Evolutionary conservation across 2,888 invertebrate species (phyloP).

Genomic region (Noctua pronuba): DNA sequence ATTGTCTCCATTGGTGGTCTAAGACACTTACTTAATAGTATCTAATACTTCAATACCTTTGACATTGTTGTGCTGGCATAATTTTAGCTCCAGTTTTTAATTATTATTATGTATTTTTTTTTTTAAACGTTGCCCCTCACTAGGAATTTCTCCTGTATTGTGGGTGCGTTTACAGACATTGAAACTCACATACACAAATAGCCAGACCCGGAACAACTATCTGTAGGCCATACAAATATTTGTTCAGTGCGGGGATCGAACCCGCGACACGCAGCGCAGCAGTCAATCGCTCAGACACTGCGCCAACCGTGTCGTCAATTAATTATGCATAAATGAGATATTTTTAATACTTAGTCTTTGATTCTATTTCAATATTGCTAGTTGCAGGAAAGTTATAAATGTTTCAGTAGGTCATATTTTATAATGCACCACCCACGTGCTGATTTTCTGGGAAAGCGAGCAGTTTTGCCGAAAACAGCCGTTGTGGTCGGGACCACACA

Average conservation of each 20-base stretch:
- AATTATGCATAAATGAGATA: neutral
- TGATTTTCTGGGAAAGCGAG: conserved; percentile 60
- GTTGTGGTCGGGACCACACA: conserved; percentile 72
- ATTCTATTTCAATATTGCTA: neutral
- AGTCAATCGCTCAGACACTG: no score
- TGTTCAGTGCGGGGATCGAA: no score
- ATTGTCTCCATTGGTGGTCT: conserved; percentile 52
- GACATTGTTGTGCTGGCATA: neutral
- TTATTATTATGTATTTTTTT: neutral
- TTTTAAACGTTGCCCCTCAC: no score
- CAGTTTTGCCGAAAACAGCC: conserved; percentile 55
- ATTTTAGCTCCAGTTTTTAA: neutral
- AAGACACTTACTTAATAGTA: neutral
- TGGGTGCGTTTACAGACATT: no score
- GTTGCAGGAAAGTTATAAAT: conserved; percentile 36
- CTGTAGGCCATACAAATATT: no score
- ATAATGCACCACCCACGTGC: conserved; percentile 50
- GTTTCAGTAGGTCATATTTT: conserved; percentile 55
- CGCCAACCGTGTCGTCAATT: no score
- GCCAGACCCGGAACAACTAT: no score
- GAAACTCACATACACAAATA: no score
- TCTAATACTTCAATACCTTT: neutral
- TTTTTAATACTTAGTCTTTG: neutral
- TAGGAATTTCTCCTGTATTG: no score
- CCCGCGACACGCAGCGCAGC: no score